Base-by-base conservation (phyloP, 2,113 vertebrate species). In the Coryphaenoides rupestris region DNA sequence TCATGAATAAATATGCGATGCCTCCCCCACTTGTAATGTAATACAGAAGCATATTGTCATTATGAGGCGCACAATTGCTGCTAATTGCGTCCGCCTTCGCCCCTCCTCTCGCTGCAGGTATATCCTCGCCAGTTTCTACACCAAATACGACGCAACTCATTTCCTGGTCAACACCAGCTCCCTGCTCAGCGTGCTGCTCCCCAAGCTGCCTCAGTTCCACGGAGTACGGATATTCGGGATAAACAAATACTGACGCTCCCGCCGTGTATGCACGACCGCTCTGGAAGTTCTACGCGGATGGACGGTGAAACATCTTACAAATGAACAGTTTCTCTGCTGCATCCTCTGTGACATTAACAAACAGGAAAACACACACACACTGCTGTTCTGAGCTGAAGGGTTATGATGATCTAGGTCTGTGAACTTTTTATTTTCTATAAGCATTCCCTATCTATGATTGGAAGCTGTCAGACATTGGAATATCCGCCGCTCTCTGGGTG, bases 71-170 rank as follows among this genome's bases (percentile, higher is more conserved):
- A 33, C 28, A 33, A 33, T 33, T 47, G 21, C 15, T n/a, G 33
- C 16, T 22, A 22, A 62, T 19, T 60, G 16, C n/a, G n/a, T n/a
- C n/a, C n/a, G n/a, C n/a, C n/a, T 5, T 1, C 50, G 63, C 57
- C 49, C 5, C 6, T 60, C n/a, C 69, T 17, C 55, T 74, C 28
- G 10, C 55, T 53, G 45, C 76, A 98, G 96, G 80, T 95, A 98
- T 63, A 91, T 98, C 53, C 89, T 98, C 60, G 92, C 95, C 83
- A 98, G 94, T 85, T 98, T 98, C 85, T 98, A 98, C 80, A 98
- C 96, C 71, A 98, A 98, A 75, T 98, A 98, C 2, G 94, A 98
- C 49, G 80, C 90, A 6, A 90, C 84, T 12, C 94, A 97, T 79
- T 98, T 98, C 78, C 23, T 95, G 14, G 74, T 98, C 89, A 98